Percentiles rank a stretch among this genome's conserved stretches.
Conservation (phyloP, 2,113 vertebrate species). For the Brachypodius melanocephalos region DNA sequence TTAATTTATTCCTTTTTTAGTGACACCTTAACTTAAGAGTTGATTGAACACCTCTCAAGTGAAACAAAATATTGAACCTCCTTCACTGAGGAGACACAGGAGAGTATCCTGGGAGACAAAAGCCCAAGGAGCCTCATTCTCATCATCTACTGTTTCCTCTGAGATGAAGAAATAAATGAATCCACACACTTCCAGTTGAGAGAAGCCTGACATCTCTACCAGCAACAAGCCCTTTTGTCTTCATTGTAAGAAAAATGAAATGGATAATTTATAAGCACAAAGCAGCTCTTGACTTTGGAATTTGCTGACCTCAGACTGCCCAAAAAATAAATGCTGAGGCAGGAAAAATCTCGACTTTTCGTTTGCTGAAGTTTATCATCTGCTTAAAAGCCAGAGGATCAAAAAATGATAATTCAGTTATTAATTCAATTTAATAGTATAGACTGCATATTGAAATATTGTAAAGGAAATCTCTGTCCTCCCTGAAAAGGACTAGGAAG, state of each 20-base stretch:
- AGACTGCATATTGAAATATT: background rate
- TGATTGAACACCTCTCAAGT: rapidly evolving
- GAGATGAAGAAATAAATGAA: background rate
- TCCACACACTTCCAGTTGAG: rapidly evolving
- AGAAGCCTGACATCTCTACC: background rate
- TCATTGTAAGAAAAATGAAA: background rate
- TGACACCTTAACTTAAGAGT: rapidly evolving
- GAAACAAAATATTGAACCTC: background rate
- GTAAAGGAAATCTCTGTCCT: background rate
- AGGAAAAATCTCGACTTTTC: background rate
- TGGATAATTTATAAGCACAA: background rate
- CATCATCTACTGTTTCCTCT: background rate
- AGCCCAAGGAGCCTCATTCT: background rate
- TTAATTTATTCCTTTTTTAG: background rate
- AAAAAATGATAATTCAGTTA: background rate
- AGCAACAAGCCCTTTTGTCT: background rate
- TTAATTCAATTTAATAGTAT: background rate
- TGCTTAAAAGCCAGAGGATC: background rate
- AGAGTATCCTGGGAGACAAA: background rate
- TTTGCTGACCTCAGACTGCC: background rate
- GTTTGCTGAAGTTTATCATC: background rate
- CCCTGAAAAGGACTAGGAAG: background rate
- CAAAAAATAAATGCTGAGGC: background rate
- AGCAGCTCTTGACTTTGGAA: background rate
- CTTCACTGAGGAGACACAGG: background rate